Conservation (phyloP, 2,888 invertebrate genomes). For the Drosophila antonietae region DNA sequence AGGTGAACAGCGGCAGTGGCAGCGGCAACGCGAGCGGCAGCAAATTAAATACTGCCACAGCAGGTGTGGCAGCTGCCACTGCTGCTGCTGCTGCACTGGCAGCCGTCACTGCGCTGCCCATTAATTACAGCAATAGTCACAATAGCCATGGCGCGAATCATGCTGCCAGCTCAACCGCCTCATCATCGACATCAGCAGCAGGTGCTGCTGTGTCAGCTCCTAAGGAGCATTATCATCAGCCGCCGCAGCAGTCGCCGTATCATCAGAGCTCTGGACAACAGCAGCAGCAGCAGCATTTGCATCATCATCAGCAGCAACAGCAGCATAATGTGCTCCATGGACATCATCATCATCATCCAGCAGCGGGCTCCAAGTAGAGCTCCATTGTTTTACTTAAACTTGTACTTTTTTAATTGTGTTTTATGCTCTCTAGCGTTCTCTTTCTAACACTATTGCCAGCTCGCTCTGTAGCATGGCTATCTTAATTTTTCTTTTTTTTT, state of each 20-base stretch:
- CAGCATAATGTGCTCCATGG: constrained; percentile 25
- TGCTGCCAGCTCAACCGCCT: constrained; percentile 4
- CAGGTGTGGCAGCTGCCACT: constrained; percentile 60
- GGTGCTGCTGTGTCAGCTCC: constrained; percentile 18
- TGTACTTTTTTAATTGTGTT: constrained; percentile 6
- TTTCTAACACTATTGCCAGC: constrained; percentile 16
- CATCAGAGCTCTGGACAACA: constrained; percentile 45
- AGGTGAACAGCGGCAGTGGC: constrained; percentile 63
- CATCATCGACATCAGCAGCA: constrained; percentile 11
- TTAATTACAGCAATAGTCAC: constrained; percentile 51
- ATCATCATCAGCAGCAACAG: constrained; percentile 31
- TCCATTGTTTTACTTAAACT: constrained; percentile 1
- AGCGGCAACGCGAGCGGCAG: constrained; percentile 39
- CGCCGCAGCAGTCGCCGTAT: constrained; percentile 62
- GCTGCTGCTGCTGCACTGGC: constrained; percentile 69
- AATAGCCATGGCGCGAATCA: constrained; percentile 38
- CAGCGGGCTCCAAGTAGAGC: constrained; percentile 52
- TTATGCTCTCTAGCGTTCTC: constrained; percentile 46
- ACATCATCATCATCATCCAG: constrained; percentile 49
- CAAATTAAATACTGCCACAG: constrained; percentile 61
- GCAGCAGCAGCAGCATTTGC: constrained; percentile 18
- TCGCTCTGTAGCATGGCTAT: constrained; percentile 17
- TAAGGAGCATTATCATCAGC: constrained; percentile 53
- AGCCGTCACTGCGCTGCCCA: constrained; percentile 60
- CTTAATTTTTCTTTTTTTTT: background rate